phyloP scores from a whole-genome alignment of 2,113 vertebrate genomes.

The Astatotilapia flaviijosephi region DNA sequence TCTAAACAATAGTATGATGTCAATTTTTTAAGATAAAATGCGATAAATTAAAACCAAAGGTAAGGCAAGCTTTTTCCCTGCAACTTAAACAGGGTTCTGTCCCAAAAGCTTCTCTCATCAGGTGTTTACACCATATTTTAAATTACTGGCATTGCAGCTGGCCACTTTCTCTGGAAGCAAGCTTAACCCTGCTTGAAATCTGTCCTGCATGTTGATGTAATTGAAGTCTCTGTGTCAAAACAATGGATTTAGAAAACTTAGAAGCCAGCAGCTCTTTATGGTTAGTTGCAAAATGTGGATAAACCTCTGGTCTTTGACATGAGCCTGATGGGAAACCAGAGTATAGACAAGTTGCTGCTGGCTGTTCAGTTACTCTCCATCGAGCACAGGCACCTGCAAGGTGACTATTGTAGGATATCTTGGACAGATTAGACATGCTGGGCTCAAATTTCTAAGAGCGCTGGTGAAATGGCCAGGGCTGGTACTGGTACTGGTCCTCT shows the following conservation, averaged over 20 bases:
- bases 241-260: neutral
- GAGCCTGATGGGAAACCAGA: neutral
- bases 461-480: neutral
- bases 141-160: neutral
- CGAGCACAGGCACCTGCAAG: neutral
- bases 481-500: neutral
- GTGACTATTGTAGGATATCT: neutral
- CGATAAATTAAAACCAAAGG: neutral
- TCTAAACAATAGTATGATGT: neutral
- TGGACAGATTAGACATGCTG: neutral
- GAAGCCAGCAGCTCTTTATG: neutral
- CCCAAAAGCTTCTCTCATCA: neutral
- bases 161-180: neutral
- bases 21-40: neutral
- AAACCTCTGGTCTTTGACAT: neutral
- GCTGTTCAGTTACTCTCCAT: neutral
- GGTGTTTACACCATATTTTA: neutral
- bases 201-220: neutral
- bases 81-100: neutral
- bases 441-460: neutral
- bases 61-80: accelerated
- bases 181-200: neutral
- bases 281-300: neutral
- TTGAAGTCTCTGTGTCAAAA: neutral
- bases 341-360: neutral